These are phyloP conservation scores for Drosophila vallismaia DNA, from an alignment of 2,888 invertebrate species.

Conservation along the genomic window DNA sequence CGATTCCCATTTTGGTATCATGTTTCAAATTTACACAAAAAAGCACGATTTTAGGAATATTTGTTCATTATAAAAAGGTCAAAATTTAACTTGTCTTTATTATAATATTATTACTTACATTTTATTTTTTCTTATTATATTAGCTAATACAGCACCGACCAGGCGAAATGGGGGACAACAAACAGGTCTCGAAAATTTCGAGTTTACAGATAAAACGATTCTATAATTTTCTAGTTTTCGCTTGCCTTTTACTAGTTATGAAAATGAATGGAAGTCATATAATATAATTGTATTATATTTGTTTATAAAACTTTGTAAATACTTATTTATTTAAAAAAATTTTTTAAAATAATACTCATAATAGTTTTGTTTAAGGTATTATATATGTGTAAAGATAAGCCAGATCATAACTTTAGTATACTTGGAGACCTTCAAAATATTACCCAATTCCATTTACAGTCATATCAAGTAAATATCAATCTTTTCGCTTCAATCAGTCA, in stretches of 20 bases:
- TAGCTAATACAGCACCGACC: constrained; percentile 89
- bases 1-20: too few relatives aligned
- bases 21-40: background rate
- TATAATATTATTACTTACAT: constrained; percentile 20
- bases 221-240: constrained; percentile 42
- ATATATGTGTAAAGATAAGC: too few relatives aligned
- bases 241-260: constrained; percentile 73
- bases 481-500: too few relatives aligned
- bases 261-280: constrained; percentile 23
- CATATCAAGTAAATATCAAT: too few relatives aligned
- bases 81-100: background rate
- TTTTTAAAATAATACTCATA: too few relatives aligned
- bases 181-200: constrained; percentile 86
- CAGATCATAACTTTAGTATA: too few relatives aligned
- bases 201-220: constrained; percentile 19
- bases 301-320: constrained; percentile 42
- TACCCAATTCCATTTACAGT: too few relatives aligned
- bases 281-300: constrained; percentile 19
- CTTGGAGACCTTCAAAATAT: too few relatives aligned
- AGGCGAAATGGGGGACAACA: constrained; percentile 89
- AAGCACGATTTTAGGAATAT: background rate
- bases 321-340: constrained; percentile 1
- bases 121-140: constrained; percentile 82
- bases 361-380: too few relatives aligned
- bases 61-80: background rate